Evolutionary conservation across 1,140 invertebrate species (phyloP), one percentile per base, ranked within the genome.

Genomic region (Teleogryllus occipitalis): DNA sequence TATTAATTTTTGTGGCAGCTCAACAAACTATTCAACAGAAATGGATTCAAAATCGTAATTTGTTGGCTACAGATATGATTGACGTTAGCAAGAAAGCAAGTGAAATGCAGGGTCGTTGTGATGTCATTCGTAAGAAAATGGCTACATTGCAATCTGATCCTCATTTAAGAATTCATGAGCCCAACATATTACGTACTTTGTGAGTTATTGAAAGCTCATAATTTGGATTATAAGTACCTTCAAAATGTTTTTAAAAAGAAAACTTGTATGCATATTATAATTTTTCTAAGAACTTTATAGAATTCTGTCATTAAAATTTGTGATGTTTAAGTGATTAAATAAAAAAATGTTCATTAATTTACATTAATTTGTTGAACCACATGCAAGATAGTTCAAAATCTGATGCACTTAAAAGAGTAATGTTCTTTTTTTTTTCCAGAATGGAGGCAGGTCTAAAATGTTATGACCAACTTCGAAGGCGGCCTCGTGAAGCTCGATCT

Each of bases 381-480:
- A 2, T 39, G 27, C 27, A 39, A 39, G 27, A 39, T 39, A 5
- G 27, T 39, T 39, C 5, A 39, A 39, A 39, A 39, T 39, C 27
- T 39, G 5, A 39, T 39, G 27, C 27, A 39, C 27, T 39, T 39
- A 39, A 39, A 39, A 2, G 5, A 39, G 27, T 39, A 39, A 39
- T 39, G 27, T 39, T 2, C 27, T 7, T 76, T 76, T 15, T 47
- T 76, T 47, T 12, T 47, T 76, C 18, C 75, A 76, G 75, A 46
- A 18, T 79, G n/a, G 79, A 80, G 8, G 15, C 22, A 47, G 80
- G 80, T n/a, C 47, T 76, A 48, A 81, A 81, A 47, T 47, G 76
- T 46, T 81, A 80, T 77, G 81, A 81, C 14, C 46, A 65, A 12
- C 73, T 81, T 18, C 73, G 80, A 8, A 47, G 81, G 5, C 73